A percentile compares a stretch with the other conserved stretches of the same genome.
Evolutionary conservation across 1,140 invertebrate genomes (phyloP).

Genomic region (Trypoxylus dichotomus): DNA sequence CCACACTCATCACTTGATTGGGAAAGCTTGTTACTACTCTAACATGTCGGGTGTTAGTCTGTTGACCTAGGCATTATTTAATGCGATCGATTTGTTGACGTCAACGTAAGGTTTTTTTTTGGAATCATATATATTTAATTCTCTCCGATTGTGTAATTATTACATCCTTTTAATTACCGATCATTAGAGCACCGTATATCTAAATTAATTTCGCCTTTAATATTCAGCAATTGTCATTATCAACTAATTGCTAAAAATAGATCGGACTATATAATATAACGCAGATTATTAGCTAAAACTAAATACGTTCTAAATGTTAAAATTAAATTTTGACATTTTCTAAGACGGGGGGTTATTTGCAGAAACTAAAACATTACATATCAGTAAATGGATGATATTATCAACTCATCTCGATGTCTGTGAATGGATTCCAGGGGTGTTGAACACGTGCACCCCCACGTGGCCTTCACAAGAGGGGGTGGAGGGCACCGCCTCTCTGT

Average conservation of each 20-base stretch:
- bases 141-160: too few relatives aligned
- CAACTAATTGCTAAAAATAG: not conserved
- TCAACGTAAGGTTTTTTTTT: not conserved
- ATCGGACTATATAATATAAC: too few relatives aligned
- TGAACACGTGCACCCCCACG: slow-evolving; percentile 41
- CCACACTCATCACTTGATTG: not conserved
- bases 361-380: not conserved
- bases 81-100: not conserved
- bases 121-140: too few relatives aligned
- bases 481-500: slow-evolving; percentile 38
- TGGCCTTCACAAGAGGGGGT: slow-evolving; percentile 41
- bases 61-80: slow-evolving; percentile 10
- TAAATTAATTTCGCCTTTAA: too few relatives aligned
- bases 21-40: not conserved
- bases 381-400: not conserved
- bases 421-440: slow-evolving; percentile 39
- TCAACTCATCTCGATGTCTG: slow-evolving; percentile 10
- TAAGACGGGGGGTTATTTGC: too few relatives aligned
- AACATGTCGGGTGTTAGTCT: not conserved
- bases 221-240: too few relatives aligned
- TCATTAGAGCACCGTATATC: too few relatives aligned
- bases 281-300: too few relatives aligned
- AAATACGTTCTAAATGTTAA: too few relatives aligned
- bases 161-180: too few relatives aligned
- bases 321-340: too few relatives aligned